A percentile compares a stretch with the other conserved stretches of the same genome.
These are phyloP conservation scores for Cyclophora punctaria DNA, from an alignment of 2,888 invertebrate genomes.

Conservation along the genomic window DNA sequence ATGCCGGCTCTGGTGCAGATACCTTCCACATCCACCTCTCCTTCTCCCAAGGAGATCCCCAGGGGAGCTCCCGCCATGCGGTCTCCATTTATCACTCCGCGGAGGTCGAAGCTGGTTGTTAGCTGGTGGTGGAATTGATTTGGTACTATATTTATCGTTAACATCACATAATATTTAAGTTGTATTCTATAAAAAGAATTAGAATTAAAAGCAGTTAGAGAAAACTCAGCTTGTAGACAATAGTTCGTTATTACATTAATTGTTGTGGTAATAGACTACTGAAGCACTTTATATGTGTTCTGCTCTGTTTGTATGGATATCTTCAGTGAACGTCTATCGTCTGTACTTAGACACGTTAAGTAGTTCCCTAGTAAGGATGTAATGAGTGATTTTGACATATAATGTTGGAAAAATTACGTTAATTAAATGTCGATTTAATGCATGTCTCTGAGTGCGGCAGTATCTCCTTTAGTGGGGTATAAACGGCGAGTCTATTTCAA, in stretches of 20 bases:
- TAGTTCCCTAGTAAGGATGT: not conserved
- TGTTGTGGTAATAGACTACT: not conserved
- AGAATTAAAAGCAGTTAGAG: not conserved
- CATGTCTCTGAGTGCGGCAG: too few relatives aligned
- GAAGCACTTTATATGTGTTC: not conserved
- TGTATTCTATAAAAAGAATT: not conserved
- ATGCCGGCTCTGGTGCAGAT: slow-evolving; percentile 49
- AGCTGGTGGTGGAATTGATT: slow-evolving; percentile 26
- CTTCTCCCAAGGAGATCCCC: slow-evolving; percentile 49
- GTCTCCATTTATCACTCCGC: slow-evolving; percentile 56
- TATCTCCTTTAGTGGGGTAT: too few relatives aligned
- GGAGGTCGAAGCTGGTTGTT: slow-evolving; percentile 46
- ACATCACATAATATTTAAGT: not conserved
- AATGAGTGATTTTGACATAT: not conserved
- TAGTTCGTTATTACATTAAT: not conserved
- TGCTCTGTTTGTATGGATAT: not conserved
- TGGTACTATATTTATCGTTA: not conserved
- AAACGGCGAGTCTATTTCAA: too few relatives aligned
- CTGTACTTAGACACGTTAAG: not conserved
- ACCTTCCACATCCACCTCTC: slow-evolving; percentile 60
- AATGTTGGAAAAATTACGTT: too few relatives aligned
- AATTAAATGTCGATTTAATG: too few relatives aligned
- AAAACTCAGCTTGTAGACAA: not conserved
- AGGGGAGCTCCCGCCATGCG: slow-evolving; percentile 59
- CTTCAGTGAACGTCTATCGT: not conserved